Conservation (phyloP, 1,140 invertebrate species). For the Magallana ariakensis region DNA sequence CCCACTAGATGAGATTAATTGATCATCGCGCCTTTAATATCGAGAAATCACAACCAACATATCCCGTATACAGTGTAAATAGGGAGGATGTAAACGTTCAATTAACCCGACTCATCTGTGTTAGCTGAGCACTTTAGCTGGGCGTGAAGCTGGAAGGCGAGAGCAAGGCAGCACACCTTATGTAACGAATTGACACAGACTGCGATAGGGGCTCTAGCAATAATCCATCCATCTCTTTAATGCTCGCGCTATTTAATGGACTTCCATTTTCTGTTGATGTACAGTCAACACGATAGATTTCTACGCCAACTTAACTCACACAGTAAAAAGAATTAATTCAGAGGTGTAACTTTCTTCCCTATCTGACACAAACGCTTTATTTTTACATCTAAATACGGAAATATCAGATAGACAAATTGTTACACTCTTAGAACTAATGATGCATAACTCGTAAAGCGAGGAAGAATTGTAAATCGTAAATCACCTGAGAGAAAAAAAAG, state of each 20-base stretch:
- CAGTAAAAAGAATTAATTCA: not conserved
- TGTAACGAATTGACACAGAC: not conserved
- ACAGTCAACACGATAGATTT: not conserved
- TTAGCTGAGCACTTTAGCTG: not conserved
- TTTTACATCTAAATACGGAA: not conserved
- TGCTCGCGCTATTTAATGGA: not conserved
- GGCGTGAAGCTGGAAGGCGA: not conserved
- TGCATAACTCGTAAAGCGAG: not conserved
- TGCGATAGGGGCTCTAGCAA: not conserved
- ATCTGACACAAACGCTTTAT: not conserved
- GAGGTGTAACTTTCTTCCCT: not conserved
- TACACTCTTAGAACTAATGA: not conserved
- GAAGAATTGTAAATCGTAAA: no score
- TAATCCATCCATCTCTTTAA: constrained; percentile 1
- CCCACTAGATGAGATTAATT: constrained; percentile 15
- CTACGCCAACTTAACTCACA: no score
- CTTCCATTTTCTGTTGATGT: not conserved
- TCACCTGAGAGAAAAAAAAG: no score
- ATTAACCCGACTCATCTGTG: constrained; percentile 1
- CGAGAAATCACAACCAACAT: not conserved
- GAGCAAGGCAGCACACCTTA: not conserved
- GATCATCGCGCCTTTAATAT: constrained; percentile 15
- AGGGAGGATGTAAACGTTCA: not conserved
- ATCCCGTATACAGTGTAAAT: constrained; percentile 7
- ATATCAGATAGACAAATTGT: not conserved